Evolutionary conservation across 2,797 vertebrate genomes (phyloP).

Genomic region (Picus viridis): DNA sequence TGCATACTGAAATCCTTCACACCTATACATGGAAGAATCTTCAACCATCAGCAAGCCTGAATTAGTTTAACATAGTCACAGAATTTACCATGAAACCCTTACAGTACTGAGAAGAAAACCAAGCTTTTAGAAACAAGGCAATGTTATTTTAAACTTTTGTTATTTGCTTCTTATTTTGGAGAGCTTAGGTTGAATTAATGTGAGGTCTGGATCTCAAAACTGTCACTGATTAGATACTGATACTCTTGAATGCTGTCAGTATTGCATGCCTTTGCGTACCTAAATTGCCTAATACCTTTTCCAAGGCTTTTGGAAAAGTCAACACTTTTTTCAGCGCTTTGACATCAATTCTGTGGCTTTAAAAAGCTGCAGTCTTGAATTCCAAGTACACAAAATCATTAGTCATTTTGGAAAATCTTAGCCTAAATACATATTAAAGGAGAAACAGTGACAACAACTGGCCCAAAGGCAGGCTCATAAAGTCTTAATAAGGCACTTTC

Average conservation of each 20-base stretch:
- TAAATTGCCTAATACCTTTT: background rate
- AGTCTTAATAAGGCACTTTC: background rate
- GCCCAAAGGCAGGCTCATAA: background rate
- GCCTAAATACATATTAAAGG: background rate
- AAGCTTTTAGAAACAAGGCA: background rate
- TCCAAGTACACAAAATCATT: background rate
- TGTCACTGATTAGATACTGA: background rate
- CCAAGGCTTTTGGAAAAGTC: background rate
- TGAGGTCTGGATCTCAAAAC: background rate
- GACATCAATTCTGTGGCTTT: conserved; percentile 47
- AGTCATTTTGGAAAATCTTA: conserved; percentile 30
- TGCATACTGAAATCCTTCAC: background rate
- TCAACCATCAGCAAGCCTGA: background rate
- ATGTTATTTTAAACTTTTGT: background rate
- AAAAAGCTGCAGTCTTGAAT: conserved; percentile 21
- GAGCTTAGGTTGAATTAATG: background rate
- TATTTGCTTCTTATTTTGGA: background rate
- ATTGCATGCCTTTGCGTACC: background rate
- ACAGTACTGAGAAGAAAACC: background rate
- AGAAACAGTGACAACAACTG: conserved; percentile 1
- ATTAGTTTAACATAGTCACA: background rate
- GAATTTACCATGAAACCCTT: background rate
- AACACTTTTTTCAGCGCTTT: background rate
- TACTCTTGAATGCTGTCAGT: background rate
- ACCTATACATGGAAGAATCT: background rate